Evolutionary conservation across 2,113 vertebrate species (phyloP).

Genomic region (Petroica traversi): DNA sequence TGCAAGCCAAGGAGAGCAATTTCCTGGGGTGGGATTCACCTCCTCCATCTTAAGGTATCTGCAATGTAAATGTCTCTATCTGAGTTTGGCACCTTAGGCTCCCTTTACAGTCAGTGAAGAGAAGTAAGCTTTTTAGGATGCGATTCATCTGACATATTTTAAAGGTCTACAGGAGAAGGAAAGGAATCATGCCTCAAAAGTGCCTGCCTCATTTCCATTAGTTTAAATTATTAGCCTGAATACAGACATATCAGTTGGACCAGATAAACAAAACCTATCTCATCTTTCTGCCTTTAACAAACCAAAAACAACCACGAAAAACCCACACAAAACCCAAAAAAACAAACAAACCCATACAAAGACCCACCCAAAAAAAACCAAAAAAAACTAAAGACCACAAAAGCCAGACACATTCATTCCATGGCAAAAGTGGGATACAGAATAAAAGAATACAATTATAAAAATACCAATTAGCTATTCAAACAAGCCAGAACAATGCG

Average conservation of each 20-base stretch:
- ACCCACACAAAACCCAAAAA: background rate
- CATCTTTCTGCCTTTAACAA: background rate
- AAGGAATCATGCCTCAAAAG: background rate
- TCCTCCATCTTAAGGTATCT: background rate
- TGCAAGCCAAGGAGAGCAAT: background rate
- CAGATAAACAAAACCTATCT: background rate
- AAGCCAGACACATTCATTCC: background rate
- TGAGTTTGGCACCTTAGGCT: slow-evolving; percentile 25
- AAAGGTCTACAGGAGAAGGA: background rate
- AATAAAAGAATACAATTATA: background rate
- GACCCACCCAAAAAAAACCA: background rate
- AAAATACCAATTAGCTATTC: background rate
- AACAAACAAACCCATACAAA: background rate
- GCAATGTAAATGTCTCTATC: slow-evolving; percentile 26
- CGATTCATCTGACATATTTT: background rate
- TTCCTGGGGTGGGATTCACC: slow-evolving; percentile 5
- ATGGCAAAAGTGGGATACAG: background rate
- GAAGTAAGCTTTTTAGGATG: background rate
- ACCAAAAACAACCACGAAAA: fast-evolving
- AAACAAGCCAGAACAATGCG: background rate
- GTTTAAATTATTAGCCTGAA: background rate
- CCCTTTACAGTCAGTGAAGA: background rate
- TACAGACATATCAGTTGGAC: background rate
- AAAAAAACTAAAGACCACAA: background rate
- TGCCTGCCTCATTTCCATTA: background rate